A percentile compares a stretch with the other conserved stretches of the same genome.
phyloP scores from a whole-genome alignment of 1,140 invertebrate genomes.

The Musca domestica region DNA sequence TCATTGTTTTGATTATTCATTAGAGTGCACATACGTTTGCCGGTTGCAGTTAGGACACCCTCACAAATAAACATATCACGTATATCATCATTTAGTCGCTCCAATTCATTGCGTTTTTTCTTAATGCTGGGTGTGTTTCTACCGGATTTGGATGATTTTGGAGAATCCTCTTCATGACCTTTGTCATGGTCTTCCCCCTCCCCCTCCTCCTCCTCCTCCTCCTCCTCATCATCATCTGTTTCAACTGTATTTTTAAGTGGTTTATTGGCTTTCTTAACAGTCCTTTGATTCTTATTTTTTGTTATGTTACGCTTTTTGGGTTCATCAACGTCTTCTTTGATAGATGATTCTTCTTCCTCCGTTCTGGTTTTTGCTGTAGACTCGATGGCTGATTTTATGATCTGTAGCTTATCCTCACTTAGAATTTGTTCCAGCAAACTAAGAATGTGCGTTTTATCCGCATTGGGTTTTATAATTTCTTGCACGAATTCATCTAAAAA shows the following conservation, averaged over 20 bases:
- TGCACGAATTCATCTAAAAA: constrained; percentile 24
- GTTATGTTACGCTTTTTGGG: background rate
- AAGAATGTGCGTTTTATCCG: constrained; percentile 23
- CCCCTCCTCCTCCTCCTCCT: background rate
- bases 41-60: constrained; percentile 59
- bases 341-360: background rate
- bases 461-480: constrained; percentile 24
- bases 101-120: constrained; percentile 55
- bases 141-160: background rate
- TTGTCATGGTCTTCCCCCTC: background rate
- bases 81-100: constrained; percentile 64
- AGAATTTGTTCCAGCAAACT: constrained; percentile 22
- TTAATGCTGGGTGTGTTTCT: background rate
- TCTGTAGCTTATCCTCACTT: constrained; percentile 24
- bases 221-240: background rate
- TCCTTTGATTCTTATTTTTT: background rate
- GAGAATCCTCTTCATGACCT: background rate
- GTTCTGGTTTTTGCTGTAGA: constrained; percentile 9
- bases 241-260: background rate
- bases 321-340: background rate
- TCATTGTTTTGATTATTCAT: background rate
- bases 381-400: constrained; percentile 24
- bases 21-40: constrained; percentile 53
- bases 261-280: too few relatives aligned
- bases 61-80: constrained; percentile 63